Evolutionary conservation across 2,797 vertebrate genomes (phyloP).

Genomic region (Psittacula echo): DNA sequence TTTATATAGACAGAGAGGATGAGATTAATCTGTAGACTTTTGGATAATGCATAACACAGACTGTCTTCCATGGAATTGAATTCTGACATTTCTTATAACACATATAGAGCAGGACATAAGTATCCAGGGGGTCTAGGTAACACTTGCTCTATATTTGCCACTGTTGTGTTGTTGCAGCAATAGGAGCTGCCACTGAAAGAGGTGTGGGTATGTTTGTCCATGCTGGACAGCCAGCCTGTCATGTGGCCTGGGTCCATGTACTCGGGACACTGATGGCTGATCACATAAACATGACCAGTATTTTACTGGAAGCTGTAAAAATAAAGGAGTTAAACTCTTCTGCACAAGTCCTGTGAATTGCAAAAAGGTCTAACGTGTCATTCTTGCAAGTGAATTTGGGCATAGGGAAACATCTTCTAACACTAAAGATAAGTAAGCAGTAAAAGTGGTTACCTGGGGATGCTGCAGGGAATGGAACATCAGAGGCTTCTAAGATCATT

Average conservation of each 20-base stretch:
- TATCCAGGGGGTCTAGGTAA: not conserved
- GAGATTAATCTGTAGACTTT: not conserved
- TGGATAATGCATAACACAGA: not conserved
- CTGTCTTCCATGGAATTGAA: not conserved
- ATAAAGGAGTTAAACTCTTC: not conserved
- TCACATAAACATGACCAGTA: not conserved
- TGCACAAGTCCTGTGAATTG: not conserved
- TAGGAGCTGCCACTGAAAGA: not conserved
- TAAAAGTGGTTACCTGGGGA: not conserved
- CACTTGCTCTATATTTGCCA: not conserved
- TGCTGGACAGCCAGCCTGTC: not conserved
- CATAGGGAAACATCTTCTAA: not conserved
- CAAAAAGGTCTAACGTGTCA: not conserved
- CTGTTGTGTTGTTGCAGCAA: not conserved
- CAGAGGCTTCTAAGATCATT: not conserved
- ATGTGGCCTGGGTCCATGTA: not conserved
- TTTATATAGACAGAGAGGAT: not conserved
- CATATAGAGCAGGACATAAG: accelerated
- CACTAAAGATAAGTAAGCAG: not conserved
- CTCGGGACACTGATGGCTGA: not conserved
- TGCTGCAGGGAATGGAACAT: not conserved
- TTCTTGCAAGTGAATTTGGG: not conserved
- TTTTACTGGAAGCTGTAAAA: not conserved
- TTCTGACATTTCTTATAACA: not conserved
- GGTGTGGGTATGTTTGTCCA: not conserved